These are phyloP conservation scores for Eristalis arbustorum DNA, from an alignment of 2,888 invertebrate genomes.

Conservation along the genomic window DNA sequence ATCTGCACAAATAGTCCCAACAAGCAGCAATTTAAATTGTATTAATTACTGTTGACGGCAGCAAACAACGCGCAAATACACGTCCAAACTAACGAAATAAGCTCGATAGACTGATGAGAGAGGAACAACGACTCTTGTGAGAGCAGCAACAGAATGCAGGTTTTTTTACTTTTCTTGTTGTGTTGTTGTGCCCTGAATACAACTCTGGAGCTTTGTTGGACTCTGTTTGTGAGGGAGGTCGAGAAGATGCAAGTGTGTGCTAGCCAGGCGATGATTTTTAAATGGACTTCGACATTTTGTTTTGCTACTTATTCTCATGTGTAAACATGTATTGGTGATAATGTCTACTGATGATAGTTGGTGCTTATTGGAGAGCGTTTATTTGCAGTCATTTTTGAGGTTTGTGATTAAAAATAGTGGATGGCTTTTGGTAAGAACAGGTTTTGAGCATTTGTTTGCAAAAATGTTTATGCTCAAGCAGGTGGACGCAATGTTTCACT, in stretches of 20 bases:
- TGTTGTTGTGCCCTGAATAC: slow-evolving; percentile 6
- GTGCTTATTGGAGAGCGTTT: slow-evolving; percentile 3
- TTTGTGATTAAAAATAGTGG: slow-evolving; percentile 44
- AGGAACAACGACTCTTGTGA: slow-evolving; percentile 14
- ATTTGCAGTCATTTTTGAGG: slow-evolving; percentile 59
- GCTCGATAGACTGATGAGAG: slow-evolving; percentile 58
- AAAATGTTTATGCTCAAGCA: neutral
- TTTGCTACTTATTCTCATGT: slow-evolving; percentile 24
- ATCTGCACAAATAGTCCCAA: slow-evolving; percentile 27
- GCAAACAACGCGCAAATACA: slow-evolving; percentile 39
- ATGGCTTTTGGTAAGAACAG: slow-evolving; percentile 41
- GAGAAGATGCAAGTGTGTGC: slow-evolving; percentile 29
- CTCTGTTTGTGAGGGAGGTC: slow-evolving; percentile 43
- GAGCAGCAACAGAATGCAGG: slow-evolving; percentile 41
- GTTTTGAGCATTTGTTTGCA: slow-evolving; percentile 29
- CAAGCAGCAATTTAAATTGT: slow-evolving; percentile 12
- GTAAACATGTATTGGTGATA: neutral
- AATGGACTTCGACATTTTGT: slow-evolving; percentile 22
- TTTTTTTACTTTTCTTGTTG: slow-evolving; percentile 26
- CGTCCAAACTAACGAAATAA: slow-evolving; percentile 63
- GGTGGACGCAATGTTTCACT: neutral
- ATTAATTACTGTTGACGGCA: slow-evolving; percentile 26
- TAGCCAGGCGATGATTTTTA: slow-evolving; percentile 8
- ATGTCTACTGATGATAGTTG: slow-evolving; percentile 5
- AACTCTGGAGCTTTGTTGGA: slow-evolving; percentile 64